phyloP scores from a whole-genome alignment of 2,888 invertebrate species.

The Beris morrisii region DNA sequence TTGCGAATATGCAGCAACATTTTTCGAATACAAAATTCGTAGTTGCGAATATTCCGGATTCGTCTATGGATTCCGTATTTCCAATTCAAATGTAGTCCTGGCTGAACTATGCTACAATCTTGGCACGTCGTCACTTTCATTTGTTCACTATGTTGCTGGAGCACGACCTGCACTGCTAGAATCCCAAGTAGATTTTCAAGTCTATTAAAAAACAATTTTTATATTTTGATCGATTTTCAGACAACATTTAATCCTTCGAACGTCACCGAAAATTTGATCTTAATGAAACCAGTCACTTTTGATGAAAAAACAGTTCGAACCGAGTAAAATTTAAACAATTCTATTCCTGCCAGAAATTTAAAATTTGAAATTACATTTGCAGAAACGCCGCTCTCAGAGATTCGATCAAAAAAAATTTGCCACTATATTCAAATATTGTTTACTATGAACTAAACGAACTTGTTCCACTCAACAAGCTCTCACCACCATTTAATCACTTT shows the following conservation, averaged over 20 bases:
- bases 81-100: neutral
- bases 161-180: neutral
- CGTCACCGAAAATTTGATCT: no score
- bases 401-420: neutral
- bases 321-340: no score
- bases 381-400: neutral
- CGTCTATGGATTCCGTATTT: neutral
- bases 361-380: no score
- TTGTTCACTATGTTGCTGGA: slow-evolving; percentile 3
- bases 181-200: no score
- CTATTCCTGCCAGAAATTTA: no score
- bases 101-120: slow-evolving; percentile 13
- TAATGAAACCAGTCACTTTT: no score
- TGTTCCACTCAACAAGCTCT: neutral
- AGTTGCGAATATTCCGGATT: neutral
- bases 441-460: neutral
- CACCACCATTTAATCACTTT: neutral
- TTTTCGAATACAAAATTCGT: neutral
- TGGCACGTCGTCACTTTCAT: neutral
- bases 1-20: neutral
- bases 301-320: no score
- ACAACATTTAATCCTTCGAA: neutral
- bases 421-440: neutral
- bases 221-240: neutral
- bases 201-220: no score